A percentile compares a stretch with the other conserved stretches of the same genome.
These are phyloP conservation scores for Cyanoderma ruficeps DNA, from an alignment of 2,113 vertebrate species.

Conservation along the genomic window DNA sequence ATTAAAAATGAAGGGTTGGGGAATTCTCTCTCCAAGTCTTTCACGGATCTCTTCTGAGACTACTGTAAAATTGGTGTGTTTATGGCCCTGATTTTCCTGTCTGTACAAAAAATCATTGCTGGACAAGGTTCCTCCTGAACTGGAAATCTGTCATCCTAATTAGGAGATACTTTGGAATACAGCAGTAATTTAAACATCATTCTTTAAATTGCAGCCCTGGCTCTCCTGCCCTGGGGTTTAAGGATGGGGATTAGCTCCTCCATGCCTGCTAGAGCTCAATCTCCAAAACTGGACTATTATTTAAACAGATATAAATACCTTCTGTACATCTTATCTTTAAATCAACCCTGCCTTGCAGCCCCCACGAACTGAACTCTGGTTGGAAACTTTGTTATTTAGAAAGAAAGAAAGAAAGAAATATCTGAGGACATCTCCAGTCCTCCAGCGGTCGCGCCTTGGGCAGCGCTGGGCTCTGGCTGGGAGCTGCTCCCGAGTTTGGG, in stretches of 20 bases:
- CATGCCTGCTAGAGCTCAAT: background rate
- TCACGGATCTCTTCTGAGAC: background rate
- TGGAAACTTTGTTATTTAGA: background rate
- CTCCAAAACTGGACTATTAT: slow-evolving; percentile 39
- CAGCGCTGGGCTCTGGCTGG: background rate
- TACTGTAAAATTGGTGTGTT: background rate
- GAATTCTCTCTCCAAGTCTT: background rate
- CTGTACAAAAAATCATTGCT: background rate
- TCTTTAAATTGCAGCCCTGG: background rate
- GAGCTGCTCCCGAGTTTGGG: background rate
- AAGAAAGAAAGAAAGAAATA: background rate
- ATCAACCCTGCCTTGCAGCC: slow-evolving; percentile 4
- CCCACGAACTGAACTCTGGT: background rate
- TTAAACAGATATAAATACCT: slow-evolving; percentile 62
- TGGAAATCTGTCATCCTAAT: background rate
- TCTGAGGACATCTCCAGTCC: background rate
- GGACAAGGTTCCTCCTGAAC: background rate
- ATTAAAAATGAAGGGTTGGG: background rate
- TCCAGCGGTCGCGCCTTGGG: background rate
- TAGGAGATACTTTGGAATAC: background rate
- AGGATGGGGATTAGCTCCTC: slow-evolving; percentile 13
- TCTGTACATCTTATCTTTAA: slow-evolving; percentile 34
- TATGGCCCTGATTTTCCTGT: background rate
- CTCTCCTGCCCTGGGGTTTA: background rate
- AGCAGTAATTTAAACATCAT: background rate